Evolutionary conservation across 2,888 invertebrate genomes (phyloP), one percentile per base, ranked within the genome.

Genomic region (Perithous albicinctus): DNA sequence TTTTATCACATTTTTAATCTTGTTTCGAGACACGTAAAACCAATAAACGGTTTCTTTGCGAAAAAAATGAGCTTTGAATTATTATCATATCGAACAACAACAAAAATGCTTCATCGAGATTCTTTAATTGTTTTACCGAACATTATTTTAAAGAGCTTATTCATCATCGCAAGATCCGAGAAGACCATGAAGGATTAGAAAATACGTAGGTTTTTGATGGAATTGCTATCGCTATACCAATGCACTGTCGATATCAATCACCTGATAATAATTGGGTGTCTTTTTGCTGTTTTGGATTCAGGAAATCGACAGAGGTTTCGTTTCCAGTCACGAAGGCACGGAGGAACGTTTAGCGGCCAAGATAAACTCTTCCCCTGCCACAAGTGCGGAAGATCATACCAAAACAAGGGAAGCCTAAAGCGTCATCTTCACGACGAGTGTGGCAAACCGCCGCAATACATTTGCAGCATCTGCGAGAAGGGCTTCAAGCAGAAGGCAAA

Each of bases 371-470:
- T 82, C 78, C 86, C 87, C 1, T 93, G 92, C 85, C 81, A 84
- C 78, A 88, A 87, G 41, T 93, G 92, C 80, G 85, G 85, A 41
- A 90, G 87, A 66, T 78, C 86, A n/a, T 93, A 93, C 84, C 87
- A 73, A 69, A 86, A 96, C 93, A 96, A 96, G 90, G 96, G 96
- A 87, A 96, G 96, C 83, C 94, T 97, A 88, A 96, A 95, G 91
- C 94, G 97, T 78, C 97, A 97, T 92, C 94, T 96, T 89, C 95
- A 95, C 89, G 96, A 96, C 93, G 96, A 96, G 91, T 97, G 97
- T 90, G 94, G 95, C 85, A 95, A 95, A 91, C 94, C 95, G 87
- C 96, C 96, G 20, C 95, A 95, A 90, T 95, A 95, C 93, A 95
- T 95, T 91, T 96, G 96, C 90, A 95, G 95, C 63, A 95, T 95